These are phyloP conservation scores for Pomatorhinus ruficollis DNA, from an alignment of 2,113 vertebrate species.

Conservation along the genomic window DNA sequence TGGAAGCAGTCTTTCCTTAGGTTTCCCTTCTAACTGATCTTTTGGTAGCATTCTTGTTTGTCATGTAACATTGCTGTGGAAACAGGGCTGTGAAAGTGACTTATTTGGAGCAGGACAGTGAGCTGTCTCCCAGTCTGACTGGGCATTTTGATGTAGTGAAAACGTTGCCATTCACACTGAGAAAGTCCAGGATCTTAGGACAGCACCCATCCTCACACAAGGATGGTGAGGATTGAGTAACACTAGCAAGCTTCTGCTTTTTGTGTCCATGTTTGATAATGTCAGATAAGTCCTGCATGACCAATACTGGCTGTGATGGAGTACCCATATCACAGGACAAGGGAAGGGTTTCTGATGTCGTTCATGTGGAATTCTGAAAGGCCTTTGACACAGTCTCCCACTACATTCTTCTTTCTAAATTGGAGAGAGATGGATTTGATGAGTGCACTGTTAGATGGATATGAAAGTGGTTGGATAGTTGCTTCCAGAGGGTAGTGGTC, in stretches of 20 bases:
- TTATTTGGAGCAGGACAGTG: neutral
- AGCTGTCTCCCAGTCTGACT: neutral
- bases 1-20: neutral
- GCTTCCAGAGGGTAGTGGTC: neutral
- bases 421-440: neutral
- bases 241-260: neutral
- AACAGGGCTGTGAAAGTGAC: neutral
- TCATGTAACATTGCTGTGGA: neutral
- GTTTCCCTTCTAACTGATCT: neutral
- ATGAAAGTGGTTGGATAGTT: neutral
- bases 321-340: neutral
- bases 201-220: neutral
- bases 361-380: neutral
- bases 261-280: neutral
- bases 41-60: neutral
- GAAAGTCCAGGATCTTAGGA: neutral
- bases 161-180: neutral
- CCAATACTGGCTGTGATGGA: neutral
- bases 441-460: neutral
- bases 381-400: neutral
- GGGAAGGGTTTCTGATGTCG: neutral
- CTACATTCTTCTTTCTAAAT: neutral
- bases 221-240: neutral
- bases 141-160: neutral
- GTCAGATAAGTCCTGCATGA: neutral